Evolutionary conservation across 1,140 invertebrate species (phyloP).

Genomic region (Proales similis): DNA sequence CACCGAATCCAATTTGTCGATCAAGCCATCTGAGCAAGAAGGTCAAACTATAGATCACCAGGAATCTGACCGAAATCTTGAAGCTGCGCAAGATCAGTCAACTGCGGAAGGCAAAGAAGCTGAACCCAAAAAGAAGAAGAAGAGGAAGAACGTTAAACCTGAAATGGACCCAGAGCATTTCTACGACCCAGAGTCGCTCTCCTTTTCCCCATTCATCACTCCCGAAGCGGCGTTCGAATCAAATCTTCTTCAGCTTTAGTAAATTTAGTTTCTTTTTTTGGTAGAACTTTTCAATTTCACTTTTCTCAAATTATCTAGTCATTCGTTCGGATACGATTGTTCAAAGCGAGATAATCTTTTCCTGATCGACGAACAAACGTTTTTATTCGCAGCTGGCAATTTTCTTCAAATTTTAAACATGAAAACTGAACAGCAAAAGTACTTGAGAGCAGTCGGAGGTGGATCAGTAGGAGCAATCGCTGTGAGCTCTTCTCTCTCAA

Average conservation of each 20-base stretch:
- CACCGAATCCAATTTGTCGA: no score
- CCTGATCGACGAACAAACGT: constrained; percentile 62
- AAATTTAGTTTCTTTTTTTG: constrained; percentile 25
- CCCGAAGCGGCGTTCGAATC: constrained; percentile 47
- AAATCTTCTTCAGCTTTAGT: constrained; percentile 46
- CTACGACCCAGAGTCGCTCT: constrained; percentile 46
- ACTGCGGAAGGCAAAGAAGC: no score
- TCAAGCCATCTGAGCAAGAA: no score
- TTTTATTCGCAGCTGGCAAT: constrained; percentile 72
- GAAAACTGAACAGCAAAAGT: constrained; percentile 57
- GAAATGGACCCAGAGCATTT: constrained; percentile 43
- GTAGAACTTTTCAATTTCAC: constrained; percentile 41
- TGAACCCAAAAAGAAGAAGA: constrained; percentile 15
- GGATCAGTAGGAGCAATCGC: constrained; percentile 72
- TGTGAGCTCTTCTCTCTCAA: no score
- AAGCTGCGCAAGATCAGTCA: no score
- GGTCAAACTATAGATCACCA: no score
- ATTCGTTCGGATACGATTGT: constrained; percentile 68
- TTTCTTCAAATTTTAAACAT: constrained; percentile 69
- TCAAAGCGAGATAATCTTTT: constrained; percentile 69
- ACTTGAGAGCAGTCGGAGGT: constrained; percentile 64
- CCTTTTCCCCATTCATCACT: constrained; percentile 44
- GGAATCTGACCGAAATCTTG: no score
- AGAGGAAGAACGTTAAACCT: background rate
- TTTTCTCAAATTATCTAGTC: background rate